Percentiles rank a stretch among this genome's conserved stretches.
These are phyloP conservation scores for Ophion ellenae DNA, from an alignment of 2,888 invertebrate genomes.

Conservation along the genomic window DNA sequence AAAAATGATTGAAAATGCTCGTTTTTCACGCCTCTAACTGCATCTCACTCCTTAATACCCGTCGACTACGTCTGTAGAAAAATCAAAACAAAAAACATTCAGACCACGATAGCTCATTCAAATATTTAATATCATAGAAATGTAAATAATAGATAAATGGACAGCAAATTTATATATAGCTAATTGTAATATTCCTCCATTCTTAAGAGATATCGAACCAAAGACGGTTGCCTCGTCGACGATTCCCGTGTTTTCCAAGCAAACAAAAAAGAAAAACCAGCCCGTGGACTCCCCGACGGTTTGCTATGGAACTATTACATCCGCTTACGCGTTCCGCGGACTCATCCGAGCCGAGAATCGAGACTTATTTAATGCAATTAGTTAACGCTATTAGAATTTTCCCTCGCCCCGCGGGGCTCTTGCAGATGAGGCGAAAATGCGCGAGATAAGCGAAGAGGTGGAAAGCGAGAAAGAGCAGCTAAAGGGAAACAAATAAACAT, in stretches of 20 bases:
- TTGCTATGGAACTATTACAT: background rate
- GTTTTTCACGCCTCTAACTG: too few relatives aligned
- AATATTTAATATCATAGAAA: too few relatives aligned
- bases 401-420: slow-evolving; percentile 15
- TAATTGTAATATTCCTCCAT: too few relatives aligned
- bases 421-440: slow-evolving; percentile 16
- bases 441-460: background rate
- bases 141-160: too few relatives aligned
- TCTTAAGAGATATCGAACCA: background rate
- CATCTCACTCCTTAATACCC: too few relatives aligned
- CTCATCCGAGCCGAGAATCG: background rate
- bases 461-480: slow-evolving; percentile 3
- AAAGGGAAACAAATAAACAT: slow-evolving; percentile 43
- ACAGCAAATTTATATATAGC: too few relatives aligned
- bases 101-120: too few relatives aligned
- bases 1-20: too few relatives aligned
- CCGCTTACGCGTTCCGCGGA: background rate
- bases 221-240: background rate
- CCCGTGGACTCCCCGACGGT: background rate
- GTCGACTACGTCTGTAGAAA: too few relatives aligned
- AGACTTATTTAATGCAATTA: slow-evolving; percentile 26
- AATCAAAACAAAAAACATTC: too few relatives aligned
- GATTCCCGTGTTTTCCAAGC: background rate
- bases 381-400: slow-evolving; percentile 28
- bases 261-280: background rate